A percentile compares a stretch with the other conserved stretches of the same genome.
Conservation (phyloP, 92 coral and sea anemone genomes). For the Porites evermanni region DNA sequence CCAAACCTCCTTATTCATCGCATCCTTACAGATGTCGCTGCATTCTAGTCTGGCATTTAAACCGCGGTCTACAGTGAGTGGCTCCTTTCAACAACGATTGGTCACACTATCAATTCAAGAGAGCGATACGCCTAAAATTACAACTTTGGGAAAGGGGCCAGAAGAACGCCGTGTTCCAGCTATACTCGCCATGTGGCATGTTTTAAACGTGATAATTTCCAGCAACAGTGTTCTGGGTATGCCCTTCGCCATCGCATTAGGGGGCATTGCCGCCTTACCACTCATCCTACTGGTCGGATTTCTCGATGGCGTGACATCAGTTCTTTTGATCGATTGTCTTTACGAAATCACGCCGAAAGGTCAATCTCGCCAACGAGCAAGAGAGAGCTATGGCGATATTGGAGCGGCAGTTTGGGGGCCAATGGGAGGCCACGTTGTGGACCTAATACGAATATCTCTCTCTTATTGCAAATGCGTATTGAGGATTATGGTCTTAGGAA, state of each 20-base stretch:
- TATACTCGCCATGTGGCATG: conserved; percentile 77
- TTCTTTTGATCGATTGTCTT: conserved; percentile 75
- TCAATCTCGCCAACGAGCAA: conserved; percentile 77
- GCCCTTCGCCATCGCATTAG: conserved; percentile 77
- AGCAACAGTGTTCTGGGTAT: conserved; percentile 77
- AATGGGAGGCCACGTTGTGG: conserved; percentile 76
- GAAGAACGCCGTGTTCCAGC: conserved; percentile 85
- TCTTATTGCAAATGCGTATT: conserved; percentile 71
- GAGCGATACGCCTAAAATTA: conserved; percentile 20
- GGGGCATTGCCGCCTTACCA: conserved; percentile 72
- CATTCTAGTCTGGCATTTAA: conserved; percentile 65
- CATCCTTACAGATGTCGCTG: conserved; percentile 87
- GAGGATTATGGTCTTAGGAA: conserved; percentile 70
- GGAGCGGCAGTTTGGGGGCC: conserved; percentile 89
- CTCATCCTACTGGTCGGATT: conserved; percentile 70
- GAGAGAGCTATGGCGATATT: conserved; percentile 84
- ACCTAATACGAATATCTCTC: conserved; percentile 65
- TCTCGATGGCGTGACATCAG: conserved; percentile 63
- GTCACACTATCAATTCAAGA: conserved; percentile 26
- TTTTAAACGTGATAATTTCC: conserved; percentile 76
- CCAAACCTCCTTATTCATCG: conserved; percentile 85
- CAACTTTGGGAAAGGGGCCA: conserved; percentile 68
- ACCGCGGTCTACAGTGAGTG: conserved; percentile 13
- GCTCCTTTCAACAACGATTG: conserved; percentile 29
- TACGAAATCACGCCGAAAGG: conserved; percentile 84